phyloP scores from a whole-genome alignment of 2,797 vertebrate species.

The Thripadectes ignobilis region DNA sequence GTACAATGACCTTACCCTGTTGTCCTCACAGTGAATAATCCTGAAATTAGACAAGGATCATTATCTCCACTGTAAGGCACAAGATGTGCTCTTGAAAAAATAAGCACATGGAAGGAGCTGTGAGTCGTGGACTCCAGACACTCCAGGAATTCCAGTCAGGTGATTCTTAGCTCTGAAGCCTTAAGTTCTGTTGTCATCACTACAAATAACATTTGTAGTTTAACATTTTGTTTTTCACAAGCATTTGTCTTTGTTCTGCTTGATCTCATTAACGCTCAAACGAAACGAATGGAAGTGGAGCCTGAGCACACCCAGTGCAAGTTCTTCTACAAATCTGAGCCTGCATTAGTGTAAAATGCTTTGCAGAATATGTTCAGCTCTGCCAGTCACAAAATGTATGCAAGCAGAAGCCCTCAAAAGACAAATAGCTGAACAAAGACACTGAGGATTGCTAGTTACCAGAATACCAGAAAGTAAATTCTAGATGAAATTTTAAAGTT shows the following conservation, averaged over 20 bases:
- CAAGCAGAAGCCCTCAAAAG: conserved; percentile 28
- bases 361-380: background rate
- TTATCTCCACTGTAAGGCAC: background rate
- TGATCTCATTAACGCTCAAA: conserved; percentile 28
- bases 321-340: background rate
- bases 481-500: background rate
- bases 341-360: background rate
- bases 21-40: background rate
- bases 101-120: background rate
- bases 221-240: conserved; percentile 15
- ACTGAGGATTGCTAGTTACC: conserved; percentile 20
- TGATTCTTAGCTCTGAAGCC: background rate
- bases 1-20: background rate
- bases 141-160: background rate
- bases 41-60: background rate
- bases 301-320: background rate
- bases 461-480: background rate
- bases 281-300: background rate
- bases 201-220: background rate
- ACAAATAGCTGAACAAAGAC: conserved; percentile 44
- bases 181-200: background rate
- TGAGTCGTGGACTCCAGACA: background rate
- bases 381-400: background rate
- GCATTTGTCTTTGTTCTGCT: conserved; percentile 33
- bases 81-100: background rate